These are phyloP conservation scores for Epizoanthus stellaris DNA, from an alignment of 92 coral and sea anemone genomes.

Conservation along the genomic window DNA sequence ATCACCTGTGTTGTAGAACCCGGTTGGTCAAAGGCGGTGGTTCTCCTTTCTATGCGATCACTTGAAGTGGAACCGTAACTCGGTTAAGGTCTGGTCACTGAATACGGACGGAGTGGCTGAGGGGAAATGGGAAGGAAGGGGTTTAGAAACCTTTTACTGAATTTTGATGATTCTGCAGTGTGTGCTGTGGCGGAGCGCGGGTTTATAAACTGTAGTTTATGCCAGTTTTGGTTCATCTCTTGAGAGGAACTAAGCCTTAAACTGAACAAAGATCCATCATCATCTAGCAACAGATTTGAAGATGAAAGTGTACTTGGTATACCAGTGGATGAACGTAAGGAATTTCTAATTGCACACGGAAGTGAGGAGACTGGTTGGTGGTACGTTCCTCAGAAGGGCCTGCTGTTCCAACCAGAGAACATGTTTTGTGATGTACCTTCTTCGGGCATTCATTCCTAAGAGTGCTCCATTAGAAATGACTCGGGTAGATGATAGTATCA, in stretches of 20 bases:
- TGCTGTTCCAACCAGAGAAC: not conserved
- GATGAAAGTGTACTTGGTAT: not conserved
- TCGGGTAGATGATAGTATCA: not conserved
- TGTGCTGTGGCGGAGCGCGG: conserved; percentile 77
- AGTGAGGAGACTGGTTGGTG: not conserved
- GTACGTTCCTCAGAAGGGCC: not conserved
- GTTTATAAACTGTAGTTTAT: conserved; percentile 84
- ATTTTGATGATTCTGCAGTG: conserved; percentile 60
- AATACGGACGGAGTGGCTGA: too few species aligned
- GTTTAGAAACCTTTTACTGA: too few species aligned
- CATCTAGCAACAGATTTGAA: too few species aligned
- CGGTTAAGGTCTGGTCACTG: too few species aligned
- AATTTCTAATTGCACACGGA: not conserved
- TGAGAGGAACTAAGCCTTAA: conserved; percentile 27
- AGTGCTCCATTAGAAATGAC: not conserved
- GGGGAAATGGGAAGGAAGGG: too few species aligned
- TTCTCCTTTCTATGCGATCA: too few species aligned
- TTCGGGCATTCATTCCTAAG: not conserved
- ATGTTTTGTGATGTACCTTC: not conserved
- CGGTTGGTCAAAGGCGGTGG: too few species aligned
- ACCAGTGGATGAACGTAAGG: not conserved
- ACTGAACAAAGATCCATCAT: too few species aligned
- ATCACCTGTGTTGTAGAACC: too few species aligned
- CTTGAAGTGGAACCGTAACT: too few species aligned
- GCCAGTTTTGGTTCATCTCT: conserved; percentile 82